A percentile compares a stretch with the other conserved stretches of the same genome.
phyloP scores from a whole-genome alignment of 2,113 vertebrate genomes.

The Pangasianodon hypophthalmus region DNA sequence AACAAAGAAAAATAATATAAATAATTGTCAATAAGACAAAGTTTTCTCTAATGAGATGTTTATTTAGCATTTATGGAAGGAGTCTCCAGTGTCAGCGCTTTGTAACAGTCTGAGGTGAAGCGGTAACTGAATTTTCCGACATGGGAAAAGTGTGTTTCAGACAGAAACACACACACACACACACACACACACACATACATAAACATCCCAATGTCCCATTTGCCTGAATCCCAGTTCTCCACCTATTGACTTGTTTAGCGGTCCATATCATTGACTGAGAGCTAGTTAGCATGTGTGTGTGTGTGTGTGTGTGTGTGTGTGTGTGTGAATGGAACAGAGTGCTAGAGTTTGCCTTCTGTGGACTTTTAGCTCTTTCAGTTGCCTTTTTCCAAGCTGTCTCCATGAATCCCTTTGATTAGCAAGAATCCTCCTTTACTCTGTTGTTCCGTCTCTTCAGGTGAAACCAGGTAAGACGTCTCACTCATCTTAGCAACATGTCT shows the following conservation, averaged over 20 bases:
- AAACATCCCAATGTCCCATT: conserved; percentile 39
- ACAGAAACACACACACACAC: not conserved
- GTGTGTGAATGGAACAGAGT: conserved; percentile 6
- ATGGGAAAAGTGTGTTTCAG: too few relatives aligned
- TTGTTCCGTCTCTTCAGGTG: conserved; percentile 53
- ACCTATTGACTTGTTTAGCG: conserved; percentile 44
- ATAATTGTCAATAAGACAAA: too few relatives aligned
- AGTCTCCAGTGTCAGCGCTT: not conserved
- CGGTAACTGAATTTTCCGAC: too few relatives aligned
- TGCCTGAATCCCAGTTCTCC: conserved; percentile 42
- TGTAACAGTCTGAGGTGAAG: too few relatives aligned
- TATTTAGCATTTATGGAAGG: not conserved
- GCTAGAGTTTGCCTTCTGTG: conserved; percentile 5
- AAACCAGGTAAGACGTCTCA: conserved; percentile 63
- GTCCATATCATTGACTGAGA: conserved; percentile 51
- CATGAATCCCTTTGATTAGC: conserved; percentile 59
- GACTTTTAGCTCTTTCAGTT: conserved; percentile 2
- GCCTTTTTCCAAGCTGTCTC: conserved; percentile 53
- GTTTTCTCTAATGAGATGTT: not conserved
- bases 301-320: not conserved
- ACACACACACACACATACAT: conserved; percentile 10
- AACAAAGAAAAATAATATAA: too few relatives aligned
- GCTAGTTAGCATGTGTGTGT: not conserved
- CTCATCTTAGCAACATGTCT: not conserved
- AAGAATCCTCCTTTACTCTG: conserved; percentile 48